Conservation (phyloP, 2,888 invertebrate species). For the Marasmarcha lunaedactyla region DNA sequence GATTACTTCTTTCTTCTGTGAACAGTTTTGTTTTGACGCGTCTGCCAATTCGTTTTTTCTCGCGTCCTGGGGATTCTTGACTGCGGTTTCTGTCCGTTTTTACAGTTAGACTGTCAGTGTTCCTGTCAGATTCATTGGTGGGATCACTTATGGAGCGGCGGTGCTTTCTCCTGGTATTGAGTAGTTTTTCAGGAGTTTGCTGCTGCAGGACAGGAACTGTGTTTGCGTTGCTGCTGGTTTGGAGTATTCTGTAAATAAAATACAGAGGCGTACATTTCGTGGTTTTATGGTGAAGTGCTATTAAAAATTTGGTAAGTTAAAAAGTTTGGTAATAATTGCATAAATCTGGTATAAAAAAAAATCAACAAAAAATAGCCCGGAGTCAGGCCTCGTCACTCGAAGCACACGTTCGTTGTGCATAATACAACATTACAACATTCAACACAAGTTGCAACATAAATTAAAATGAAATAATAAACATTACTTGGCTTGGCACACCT, state of each 20-base stretch:
- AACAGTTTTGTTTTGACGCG: constrained; percentile 56
- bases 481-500: too few relatives aligned
- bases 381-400: too few relatives aligned
- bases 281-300: background rate
- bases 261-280: too few relatives aligned
- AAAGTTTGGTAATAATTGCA: background rate
- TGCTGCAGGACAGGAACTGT: constrained; percentile 34
- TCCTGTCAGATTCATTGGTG: constrained; percentile 39
- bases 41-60: constrained; percentile 34
- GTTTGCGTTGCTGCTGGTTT: constrained; percentile 43
- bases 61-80: constrained; percentile 40
- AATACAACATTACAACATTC: too few relatives aligned
- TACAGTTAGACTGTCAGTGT: constrained; percentile 31
- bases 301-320: background rate
- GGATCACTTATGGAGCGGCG: constrained; percentile 50
- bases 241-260: constrained; percentile 39
- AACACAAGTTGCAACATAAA: too few relatives aligned
- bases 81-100: constrained; percentile 29
- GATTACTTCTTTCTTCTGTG: constrained; percentile 35
- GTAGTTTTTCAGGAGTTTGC: constrained; percentile 47
- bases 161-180: constrained; percentile 35
- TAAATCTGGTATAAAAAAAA: background rate
- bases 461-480: too few relatives aligned
- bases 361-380: too few relatives aligned
- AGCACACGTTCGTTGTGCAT: too few relatives aligned